Evolutionary conservation across 2,888 invertebrate species (phyloP), one percentile per base, ranked within the genome.

Genomic region (Drosophila atroscutellata): DNA sequence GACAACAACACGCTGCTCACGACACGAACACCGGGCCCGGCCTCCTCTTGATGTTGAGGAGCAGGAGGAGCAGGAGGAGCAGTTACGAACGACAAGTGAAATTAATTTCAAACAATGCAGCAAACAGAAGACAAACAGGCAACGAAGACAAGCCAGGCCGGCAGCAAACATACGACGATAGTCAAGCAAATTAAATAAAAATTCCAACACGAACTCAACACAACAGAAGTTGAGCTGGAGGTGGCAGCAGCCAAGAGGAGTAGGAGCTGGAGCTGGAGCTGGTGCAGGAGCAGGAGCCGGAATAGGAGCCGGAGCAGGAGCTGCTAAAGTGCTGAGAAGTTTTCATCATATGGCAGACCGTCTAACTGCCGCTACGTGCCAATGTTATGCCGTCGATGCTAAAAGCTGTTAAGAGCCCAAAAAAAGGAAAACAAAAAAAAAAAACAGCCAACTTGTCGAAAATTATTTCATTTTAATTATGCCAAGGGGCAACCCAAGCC

Each of bases 61-160:
- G 64, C 49, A 13, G 3, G 15, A 59, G 56, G 57, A 50, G 64
- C 49, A 64, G 47, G 36, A 59, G 62, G 34, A n/a, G 39, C 56
- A 34, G 5, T 37, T 59, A 55, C 55, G 28, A 26, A 69, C 90
- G 89, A 86, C 85, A 88, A 90, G 83, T 80, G 81, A 89, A 86
- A 86, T 90, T 86, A 90, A 90, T 90, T 86, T 86, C 86, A 84
- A 90, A 89, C 89, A 90, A 90, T 86, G 90, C 77, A 75, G 84
- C 78, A 83, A 87, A 82, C 72, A 66, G 87, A 70, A 89, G 81
- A 86, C 85, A 87, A 84, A 45, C 45, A 15, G 45, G 45, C 45
- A 45, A 24, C 45, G 26, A 54, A 55, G 55, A 55, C 37, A 55
- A 54, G 54, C 36, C 24, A 45, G 70, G 83, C 62, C 37, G 52